These are phyloP conservation scores for Erpornis zantholeuca DNA, from an alignment of 2,113 vertebrate genomes.

Conservation along the genomic window DNA sequence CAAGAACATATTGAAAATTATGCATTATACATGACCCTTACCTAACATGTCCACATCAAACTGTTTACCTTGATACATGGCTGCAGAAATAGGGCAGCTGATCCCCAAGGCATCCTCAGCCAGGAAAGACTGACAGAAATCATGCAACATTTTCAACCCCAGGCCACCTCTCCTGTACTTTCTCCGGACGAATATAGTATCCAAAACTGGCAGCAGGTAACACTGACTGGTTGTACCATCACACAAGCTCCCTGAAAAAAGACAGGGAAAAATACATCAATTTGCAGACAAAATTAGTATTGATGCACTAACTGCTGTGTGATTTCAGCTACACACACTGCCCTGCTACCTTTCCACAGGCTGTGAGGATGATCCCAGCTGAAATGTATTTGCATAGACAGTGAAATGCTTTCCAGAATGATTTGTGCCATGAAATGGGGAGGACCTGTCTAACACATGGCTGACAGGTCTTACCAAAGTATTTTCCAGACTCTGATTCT, in stretches of 20 bases:
- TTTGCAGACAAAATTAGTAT: not conserved
- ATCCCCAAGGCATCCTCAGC: constrained; percentile 84
- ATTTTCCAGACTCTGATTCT: not conserved
- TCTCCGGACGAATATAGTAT: constrained; percentile 84
- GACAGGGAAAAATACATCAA: not conserved
- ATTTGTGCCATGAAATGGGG: not conserved
- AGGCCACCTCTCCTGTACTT: constrained; percentile 79
- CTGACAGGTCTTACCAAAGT: not conserved
- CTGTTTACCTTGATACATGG: constrained; percentile 84
- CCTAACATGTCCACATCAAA: not conserved
- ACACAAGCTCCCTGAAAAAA: constrained; percentile 81
- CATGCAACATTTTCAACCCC: constrained; percentile 81
- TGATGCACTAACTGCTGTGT: not conserved
- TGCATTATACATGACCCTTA: not conserved
- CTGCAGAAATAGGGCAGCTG: constrained; percentile 83
- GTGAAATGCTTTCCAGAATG: not conserved
- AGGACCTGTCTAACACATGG: not conserved
- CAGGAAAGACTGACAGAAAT: constrained; percentile 83
- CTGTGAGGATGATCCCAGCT: not conserved
- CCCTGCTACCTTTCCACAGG: not conserved
- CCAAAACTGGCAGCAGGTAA: constrained; percentile 87
- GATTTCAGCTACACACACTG: not conserved
- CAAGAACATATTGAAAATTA: not conserved
- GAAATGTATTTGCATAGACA: not conserved
- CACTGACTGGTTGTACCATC: constrained; percentile 61